phyloP scores from a whole-genome alignment of 1,140 invertebrate species.

The Drosophila saltans region DNA sequence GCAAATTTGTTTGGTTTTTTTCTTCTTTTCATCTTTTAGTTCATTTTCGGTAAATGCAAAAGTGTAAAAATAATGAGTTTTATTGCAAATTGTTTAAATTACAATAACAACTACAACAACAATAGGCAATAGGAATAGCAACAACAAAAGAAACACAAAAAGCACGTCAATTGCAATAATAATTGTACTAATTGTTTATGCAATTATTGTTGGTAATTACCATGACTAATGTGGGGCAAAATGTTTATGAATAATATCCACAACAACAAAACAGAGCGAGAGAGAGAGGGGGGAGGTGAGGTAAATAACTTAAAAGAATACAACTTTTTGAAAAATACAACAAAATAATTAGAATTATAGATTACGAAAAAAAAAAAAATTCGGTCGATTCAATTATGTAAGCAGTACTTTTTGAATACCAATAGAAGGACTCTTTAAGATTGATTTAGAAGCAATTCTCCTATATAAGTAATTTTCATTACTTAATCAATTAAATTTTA shows the following conservation, averaged over 20 bases:
- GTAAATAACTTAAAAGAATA: constrained; percentile 15
- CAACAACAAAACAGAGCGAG: background rate
- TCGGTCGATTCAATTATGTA: background rate
- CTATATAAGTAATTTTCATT: background rate
- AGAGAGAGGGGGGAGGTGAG: background rate
- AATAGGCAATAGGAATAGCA: background rate
- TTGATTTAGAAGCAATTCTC: background rate
- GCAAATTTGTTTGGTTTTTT: constrained; percentile 17
- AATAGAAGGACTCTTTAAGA: background rate
- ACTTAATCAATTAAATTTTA: background rate
- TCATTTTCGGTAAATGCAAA: constrained; percentile 36
- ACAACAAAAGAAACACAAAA: constrained; percentile 2
- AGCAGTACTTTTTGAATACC: background rate
- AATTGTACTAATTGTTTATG: constrained; percentile 79
- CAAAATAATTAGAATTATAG: constrained; percentile 1
- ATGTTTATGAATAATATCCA: constrained; percentile 62
- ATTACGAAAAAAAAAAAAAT: background rate
- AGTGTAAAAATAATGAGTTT: constrained; percentile 63
- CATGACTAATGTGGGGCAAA: constrained; percentile 77
- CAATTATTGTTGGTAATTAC: constrained; percentile 76
- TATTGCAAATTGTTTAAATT: constrained; percentile 69
- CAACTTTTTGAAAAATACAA: background rate
- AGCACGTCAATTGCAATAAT: constrained; percentile 70
- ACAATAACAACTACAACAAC: constrained; percentile 34
- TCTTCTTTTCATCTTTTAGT: background rate